Percentiles rank a stretch among this genome's conserved stretches.
Evolutionary conservation across 2,888 invertebrate genomes (phyloP).

Genomic region (Adelphocoris suturalis): DNA sequence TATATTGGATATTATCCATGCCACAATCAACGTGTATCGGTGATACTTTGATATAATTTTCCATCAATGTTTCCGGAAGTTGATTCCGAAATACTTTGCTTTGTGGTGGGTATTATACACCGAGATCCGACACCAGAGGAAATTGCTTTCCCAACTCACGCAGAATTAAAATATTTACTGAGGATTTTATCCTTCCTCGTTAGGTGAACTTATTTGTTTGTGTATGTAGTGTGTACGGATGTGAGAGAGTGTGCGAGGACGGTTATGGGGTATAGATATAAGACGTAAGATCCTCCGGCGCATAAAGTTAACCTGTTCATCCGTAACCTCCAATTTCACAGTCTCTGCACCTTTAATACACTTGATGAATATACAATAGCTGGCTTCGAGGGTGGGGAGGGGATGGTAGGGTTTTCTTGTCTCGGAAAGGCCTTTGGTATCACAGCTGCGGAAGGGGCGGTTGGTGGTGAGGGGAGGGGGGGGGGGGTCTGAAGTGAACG

Average conservation of each 20-base stretch:
- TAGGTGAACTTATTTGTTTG: background rate
- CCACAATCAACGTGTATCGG: no score
- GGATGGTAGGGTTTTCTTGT: background rate
- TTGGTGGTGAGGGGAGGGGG: background rate
- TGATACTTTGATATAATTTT: no score
- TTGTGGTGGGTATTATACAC: background rate
- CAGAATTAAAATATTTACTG: slow-evolving; percentile 13
- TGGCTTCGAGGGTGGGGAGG: background rate
- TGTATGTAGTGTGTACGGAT: slow-evolving; percentile 14
- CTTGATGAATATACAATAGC: slow-evolving; percentile 74
- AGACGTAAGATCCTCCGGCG: slow-evolving; percentile 22
- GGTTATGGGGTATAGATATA: slow-evolving; percentile 42
- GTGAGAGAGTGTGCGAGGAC: slow-evolving; percentile 7
- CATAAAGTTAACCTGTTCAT: slow-evolving; percentile 72
- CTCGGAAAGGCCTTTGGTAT: background rate
- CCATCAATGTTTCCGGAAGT: background rate
- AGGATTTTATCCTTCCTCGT: background rate
- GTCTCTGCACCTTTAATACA: slow-evolving; percentile 74
- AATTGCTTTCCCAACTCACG: slow-evolving; percentile 13
- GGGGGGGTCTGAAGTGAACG: slow-evolving; percentile 55
- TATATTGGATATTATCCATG: no score
- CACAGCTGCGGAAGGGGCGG: slow-evolving; percentile 24
- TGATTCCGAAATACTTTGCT: background rate
- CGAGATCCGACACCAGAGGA: slow-evolving; percentile 26
- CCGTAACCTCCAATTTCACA: slow-evolving; percentile 74